Evolutionary conservation across 2,888 invertebrate species (phyloP).

Genomic region (Alviniconcha strummeri): DNA sequence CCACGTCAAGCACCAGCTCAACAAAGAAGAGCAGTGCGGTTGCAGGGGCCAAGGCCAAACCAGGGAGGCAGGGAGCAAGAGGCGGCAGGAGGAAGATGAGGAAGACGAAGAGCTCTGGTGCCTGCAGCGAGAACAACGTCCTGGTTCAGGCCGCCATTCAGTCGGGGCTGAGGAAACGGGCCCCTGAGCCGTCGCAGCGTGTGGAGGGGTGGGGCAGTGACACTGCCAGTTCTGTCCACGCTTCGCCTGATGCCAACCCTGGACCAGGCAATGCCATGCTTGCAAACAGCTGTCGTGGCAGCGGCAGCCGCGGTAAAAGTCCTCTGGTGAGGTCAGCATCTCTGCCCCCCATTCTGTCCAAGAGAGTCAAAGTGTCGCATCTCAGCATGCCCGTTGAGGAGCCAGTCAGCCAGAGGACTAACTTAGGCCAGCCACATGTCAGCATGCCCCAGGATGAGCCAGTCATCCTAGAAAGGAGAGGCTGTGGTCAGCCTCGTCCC

Average conservation of each 20-base stretch:
- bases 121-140: neutral
- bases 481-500: too few species aligned
- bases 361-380: too few species aligned
- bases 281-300: neutral
- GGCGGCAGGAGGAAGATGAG: neutral
- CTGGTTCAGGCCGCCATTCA: constrained; percentile 1
- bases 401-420: too few species aligned
- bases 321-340: too few species aligned
- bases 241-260: neutral
- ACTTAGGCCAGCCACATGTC: too few species aligned
- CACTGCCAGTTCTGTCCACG: neutral
- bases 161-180: neutral
- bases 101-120: neutral
- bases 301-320: neutral
- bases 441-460: too few species aligned
- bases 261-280: neutral
- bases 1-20: neutral
- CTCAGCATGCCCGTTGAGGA: too few species aligned
- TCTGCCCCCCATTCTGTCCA: too few species aligned
- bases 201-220: neutral
- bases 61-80: neutral
- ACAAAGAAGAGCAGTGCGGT: neutral
- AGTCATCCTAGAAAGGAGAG: too few species aligned
- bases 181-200: neutral
- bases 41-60: neutral